A percentile compares a stretch with the other conserved stretches of the same genome.
Evolutionary conservation across 2,797 vertebrate species (phyloP).

Genomic region (Garrulus glandarius): DNA sequence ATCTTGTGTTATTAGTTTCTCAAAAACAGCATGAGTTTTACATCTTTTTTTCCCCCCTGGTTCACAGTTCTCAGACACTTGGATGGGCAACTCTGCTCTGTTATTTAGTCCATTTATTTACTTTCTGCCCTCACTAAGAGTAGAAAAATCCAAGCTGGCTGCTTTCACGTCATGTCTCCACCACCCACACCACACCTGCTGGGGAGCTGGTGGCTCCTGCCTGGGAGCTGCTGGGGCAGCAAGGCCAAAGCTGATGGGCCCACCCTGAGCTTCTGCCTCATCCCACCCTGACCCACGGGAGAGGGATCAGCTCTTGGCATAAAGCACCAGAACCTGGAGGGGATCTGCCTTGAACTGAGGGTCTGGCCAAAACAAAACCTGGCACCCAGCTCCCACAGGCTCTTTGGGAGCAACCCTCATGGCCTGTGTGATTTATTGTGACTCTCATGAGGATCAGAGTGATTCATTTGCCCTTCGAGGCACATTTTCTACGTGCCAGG

Average conservation of each 20-base stretch:
- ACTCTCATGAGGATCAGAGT: not conserved
- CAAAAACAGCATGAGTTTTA: not conserved
- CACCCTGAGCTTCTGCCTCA: not conserved
- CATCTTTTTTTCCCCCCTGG: rapidly evolving
- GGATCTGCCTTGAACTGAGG: not conserved
- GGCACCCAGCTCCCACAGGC: not conserved
- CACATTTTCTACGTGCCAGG: not conserved
- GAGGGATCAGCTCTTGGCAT: rapidly evolving
- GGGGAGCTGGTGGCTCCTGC: not conserved
- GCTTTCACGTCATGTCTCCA: not conserved
- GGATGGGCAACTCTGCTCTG: not conserved
- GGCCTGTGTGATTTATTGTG: not conserved
- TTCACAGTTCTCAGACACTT: not conserved
- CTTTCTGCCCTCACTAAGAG: not conserved
- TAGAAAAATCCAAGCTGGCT: not conserved
- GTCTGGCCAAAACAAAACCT: not conserved
- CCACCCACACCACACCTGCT: not conserved
- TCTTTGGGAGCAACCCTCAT: not conserved
- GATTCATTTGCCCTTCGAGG: not conserved
- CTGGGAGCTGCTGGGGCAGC: not conserved
- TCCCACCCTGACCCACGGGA: rapidly evolving
- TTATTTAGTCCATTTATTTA: not conserved
- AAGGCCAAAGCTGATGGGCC: rapidly evolving
- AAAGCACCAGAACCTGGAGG: not conserved
- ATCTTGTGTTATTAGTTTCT: not conserved